Base-by-base conservation (phyloP, 2,888 invertebrate genomes). In the Drosophila emarginata region DNA sequence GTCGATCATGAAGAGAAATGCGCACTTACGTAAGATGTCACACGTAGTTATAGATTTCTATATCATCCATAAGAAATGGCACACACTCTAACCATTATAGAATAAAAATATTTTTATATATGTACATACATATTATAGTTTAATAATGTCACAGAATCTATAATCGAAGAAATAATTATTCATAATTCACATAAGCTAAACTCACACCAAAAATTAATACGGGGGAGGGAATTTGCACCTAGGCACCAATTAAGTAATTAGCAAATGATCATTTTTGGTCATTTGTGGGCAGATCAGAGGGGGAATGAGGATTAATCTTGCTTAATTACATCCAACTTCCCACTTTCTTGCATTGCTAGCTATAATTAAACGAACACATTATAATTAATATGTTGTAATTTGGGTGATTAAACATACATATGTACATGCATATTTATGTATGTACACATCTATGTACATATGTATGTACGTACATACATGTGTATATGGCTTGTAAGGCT, bases 171-270 rank as follows among this genome's bases (percentile, higher is more conserved):
- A 32, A 32, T 32, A 21, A 45, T 45, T 18, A 18, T 45, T 21
- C 18, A 45, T 45, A 45, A 18, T 21, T 45, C 9, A 18, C 36
- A 18, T 18, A 5, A 26, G 3, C 5, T 4, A 51, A 63, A 52
- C 68, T 61, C 69, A 57, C 68, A 58, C 50, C 58, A 21, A 61
- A 63, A 14, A 1, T n/a, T 5, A 37, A 36, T 36, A 36, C 4
- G 23, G 14, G 39, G 39, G 14, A 21, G 18, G 18, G 9, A 36
- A 39, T 39, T 18, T 36, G 52, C 52, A 36, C 15, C 21, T 23
- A 18, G 36, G 23, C 39, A 21, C 4, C 54, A 70, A 70, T 70
- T 70, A 63, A 50, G 45, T 63, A 69, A 69, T 69, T 70, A 70
- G 28, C 68, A 39, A 15, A 5, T 15, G 61, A 56, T 67, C 56